A percentile compares a stretch with the other conserved stretches of the same genome.
phyloP scores from a whole-genome alignment of 1,140 invertebrate genomes.

The Potamilus streckersoni region DNA sequence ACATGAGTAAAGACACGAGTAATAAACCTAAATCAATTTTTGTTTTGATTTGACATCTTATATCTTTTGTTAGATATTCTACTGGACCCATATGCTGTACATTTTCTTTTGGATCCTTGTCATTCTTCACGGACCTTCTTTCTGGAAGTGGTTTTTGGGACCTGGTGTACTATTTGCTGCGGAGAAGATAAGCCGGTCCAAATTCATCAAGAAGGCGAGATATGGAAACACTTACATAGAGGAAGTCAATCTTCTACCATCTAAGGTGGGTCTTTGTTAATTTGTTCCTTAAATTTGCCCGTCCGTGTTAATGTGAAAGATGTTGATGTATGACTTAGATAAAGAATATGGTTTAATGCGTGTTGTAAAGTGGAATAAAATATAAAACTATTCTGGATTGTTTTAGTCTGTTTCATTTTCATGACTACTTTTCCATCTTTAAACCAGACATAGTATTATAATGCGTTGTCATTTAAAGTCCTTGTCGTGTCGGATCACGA shows the following conservation, averaged over 20 bases:
- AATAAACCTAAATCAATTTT: too few species aligned
- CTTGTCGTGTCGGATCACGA: too few species aligned
- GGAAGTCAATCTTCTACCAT: conserved; percentile 44
- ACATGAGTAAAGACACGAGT: too few species aligned
- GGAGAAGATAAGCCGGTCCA: conserved; percentile 75
- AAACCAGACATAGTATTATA: too few species aligned
- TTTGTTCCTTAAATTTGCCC: neutral
- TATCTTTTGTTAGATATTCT: conserved; percentile 81
- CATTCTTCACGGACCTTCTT: conserved; percentile 90
- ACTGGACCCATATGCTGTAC: conserved; percentile 94
- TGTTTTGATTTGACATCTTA: neutral
- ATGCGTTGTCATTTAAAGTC: too few species aligned
- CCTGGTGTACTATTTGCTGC: conserved; percentile 85
- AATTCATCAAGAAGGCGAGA: conserved; percentile 27
- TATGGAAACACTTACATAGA: conserved; percentile 44
- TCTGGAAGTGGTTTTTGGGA: conserved; percentile 95
- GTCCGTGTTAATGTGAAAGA: neutral
- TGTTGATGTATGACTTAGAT: too few species aligned
- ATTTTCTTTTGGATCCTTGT: conserved; percentile 69
- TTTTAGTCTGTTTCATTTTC: too few species aligned
- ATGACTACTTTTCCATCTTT: too few species aligned
- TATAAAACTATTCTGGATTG: too few species aligned
- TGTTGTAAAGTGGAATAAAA: too few species aligned
- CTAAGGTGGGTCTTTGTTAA: conserved; percentile 31
- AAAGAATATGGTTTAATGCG: too few species aligned